Evolutionary conservation across 2,888 invertebrate species (phyloP), one percentile per base, ranked within the genome.

Genomic region (Falcaria lacertinaria): DNA sequence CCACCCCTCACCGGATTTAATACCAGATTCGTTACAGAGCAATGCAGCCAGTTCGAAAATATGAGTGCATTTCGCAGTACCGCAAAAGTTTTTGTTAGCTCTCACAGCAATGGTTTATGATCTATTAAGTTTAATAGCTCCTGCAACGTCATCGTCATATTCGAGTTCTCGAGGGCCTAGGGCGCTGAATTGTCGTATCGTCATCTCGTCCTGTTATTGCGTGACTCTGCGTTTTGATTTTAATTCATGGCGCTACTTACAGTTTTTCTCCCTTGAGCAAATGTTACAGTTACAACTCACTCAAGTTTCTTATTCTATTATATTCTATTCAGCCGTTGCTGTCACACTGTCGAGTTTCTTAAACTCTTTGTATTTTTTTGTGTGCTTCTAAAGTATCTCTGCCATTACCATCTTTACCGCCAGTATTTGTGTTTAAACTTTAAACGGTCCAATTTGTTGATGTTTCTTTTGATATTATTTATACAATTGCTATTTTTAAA

Each of bases 1-100:
- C 50, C 52, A 60, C 65, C 70, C 81, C 69, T 67, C 67, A 58
- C 50, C 57, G 58, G 64, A 68, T 72, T 74, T 68, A 69, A 72
- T 69, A 58, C 64, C 48, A 54, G 60, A 75, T 75, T 79, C 74
- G 82, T 71, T 72, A 76, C 76, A 68, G 65, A 58, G 63, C 75
- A 72, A 74, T 72, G 70, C 52, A 60, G 64, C 60, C 64, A 64
- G 65, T 69, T 69, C 61, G 54, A 65, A 56, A 64, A 70, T 66
- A 55, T 57, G 60, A 59, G 54, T 61, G 59, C 61, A 60, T 59
- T 64, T 59, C 56, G 53, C 52, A 52, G 59, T 61, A 57, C 54
- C 52, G 60, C 57, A 54, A 64, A 61, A 65, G 52, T 69, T 68
- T 71, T 69, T 71, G 68, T 70, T 65, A 65, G 45, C 58, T 42